Evolutionary conservation across 2,113 vertebrate species (phyloP).

Genomic region (Neolamprologus caudopunctatus): DNA sequence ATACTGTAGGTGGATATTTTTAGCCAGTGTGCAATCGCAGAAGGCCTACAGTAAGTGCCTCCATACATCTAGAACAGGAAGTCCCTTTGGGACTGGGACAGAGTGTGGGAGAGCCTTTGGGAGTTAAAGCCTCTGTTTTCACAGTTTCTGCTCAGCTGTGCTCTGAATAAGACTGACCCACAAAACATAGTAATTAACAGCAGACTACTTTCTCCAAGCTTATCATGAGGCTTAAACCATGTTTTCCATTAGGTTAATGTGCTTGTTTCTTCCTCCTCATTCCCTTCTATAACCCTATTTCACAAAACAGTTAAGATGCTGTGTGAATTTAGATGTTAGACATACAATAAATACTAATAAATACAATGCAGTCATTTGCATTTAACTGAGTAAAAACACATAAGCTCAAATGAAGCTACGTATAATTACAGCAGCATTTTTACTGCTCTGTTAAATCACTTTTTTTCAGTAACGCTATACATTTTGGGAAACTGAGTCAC

Average conservation of each 20-base stretch:
- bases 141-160: not conserved
- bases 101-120: not conserved
- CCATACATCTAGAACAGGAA: not conserved
- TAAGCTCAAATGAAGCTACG: not conserved
- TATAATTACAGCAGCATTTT: not conserved
- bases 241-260: not conserved
- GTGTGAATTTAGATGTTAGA: not conserved
- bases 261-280: not conserved
- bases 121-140: not conserved
- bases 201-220: not conserved
- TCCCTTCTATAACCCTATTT: not conserved
- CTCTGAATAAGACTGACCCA: not conserved
- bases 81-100: not conserved
- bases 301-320: not conserved
- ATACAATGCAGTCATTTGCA: not conserved
- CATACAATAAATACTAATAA: not conserved
- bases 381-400: not conserved
- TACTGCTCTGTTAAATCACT: not conserved
- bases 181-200: not conserved
- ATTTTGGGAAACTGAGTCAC: not conserved
- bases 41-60: not conserved
- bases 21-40: not conserved
- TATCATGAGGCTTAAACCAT: not conserved
- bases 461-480: not conserved
- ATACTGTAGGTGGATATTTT: not conserved